Evolutionary conservation across 2,113 vertebrate genomes (phyloP), one percentile per base, ranked within the genome.

Genomic region (Phalacrocorax carbo): DNA sequence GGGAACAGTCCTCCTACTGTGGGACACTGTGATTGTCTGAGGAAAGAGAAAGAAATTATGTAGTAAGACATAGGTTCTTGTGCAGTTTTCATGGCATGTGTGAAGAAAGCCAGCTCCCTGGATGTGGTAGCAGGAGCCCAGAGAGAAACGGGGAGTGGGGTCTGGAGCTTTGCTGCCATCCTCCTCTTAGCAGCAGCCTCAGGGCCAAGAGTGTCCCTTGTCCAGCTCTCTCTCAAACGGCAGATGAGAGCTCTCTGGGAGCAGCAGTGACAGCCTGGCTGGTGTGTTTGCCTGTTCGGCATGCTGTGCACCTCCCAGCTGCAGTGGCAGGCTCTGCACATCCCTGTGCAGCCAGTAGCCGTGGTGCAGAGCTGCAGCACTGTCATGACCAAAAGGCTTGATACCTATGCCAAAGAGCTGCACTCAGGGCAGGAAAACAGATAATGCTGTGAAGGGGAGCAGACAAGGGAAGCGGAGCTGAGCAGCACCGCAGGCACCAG

Each of bases 81-180:
- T 4, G 48, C 1, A 2, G n/a, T 10, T 54, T 40, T 15, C 19
- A 2, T 9, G 5, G 46, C 1, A 25, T 20, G 16, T 7, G 25
- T 11, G 40, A 88, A 92, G 66, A 88, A 80, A 72, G 93, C 86
- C 29, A 15, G 27, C 29, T 48, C 68, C 68, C 36, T 27, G 58
- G 57, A 38, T 12, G 20, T 7, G 46, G 32, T 1, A 15, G 2
- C n/a, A 10, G 65, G 36, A 46, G 10, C 61, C 29, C 75, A 10
- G 42, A 2, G 52, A n/a, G 48, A 22, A 70, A 54, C 8, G 0
- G 32, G 38, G 36, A 62, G 36, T 0, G 14, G 17, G 46, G 3
- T 10, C 32, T 34, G 86, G 17, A 38, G 32, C 32, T 40, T 23
- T 51, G 49, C 38, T 76, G 57, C 40, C 5, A 2, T 21, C 10